Conservation (phyloP, 2,797 vertebrate species). For the Distichodus sexfasciatus region DNA sequence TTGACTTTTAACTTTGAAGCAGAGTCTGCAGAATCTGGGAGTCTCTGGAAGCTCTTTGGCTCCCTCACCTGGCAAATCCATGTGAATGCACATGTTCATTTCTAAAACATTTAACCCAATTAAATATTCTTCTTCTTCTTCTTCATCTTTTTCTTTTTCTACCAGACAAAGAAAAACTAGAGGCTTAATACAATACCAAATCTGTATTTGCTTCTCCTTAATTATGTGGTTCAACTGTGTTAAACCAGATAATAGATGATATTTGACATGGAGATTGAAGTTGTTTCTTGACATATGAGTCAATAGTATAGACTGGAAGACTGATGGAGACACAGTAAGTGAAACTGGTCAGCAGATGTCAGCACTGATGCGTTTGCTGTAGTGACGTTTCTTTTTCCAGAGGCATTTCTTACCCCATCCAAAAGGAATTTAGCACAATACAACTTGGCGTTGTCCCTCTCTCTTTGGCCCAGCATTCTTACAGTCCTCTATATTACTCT, state of each 20-base stretch:
- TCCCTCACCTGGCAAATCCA: background rate
- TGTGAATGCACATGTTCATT: background rate
- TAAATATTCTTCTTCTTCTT: background rate
- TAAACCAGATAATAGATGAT: too few species aligned
- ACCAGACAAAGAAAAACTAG: background rate
- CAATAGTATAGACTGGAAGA: too few species aligned
- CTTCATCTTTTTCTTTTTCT: background rate
- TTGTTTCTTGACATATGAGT: too few species aligned
- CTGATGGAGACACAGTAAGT: background rate
- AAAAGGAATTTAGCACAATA: background rate
- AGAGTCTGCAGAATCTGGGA: too few species aligned
- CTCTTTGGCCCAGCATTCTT: background rate
- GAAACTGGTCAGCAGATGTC: constrained; percentile 13
- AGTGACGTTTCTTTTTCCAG: background rate
- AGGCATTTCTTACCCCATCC: background rate
- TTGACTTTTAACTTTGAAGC: too few species aligned
- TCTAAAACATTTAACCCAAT: background rate
- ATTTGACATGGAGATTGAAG: too few species aligned
- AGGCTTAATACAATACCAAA: background rate
- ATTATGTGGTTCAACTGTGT: too few species aligned
- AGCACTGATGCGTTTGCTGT: constrained; percentile 1
- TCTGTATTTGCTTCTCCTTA: background rate
- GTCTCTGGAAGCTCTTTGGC: background rate
- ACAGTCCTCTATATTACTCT: background rate
- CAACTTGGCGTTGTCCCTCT: constrained; percentile 6